Evolutionary conservation across 2,113 vertebrate species (phyloP), one percentile per base, ranked within the genome.

Genomic region (Lophius piscatorius): DNA sequence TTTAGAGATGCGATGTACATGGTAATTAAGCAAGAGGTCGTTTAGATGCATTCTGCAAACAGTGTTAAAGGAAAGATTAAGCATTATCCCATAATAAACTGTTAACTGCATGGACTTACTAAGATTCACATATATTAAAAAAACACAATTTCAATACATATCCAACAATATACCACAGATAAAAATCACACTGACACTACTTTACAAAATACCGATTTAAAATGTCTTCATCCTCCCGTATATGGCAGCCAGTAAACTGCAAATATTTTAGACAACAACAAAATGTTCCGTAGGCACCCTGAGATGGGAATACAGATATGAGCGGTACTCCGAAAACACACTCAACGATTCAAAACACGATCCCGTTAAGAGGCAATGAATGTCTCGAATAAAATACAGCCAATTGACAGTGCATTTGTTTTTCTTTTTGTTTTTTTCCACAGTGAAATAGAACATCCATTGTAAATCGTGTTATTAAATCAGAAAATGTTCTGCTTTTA

Each of bases 261-360:
- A 40, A 59, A 58, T 48, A 21, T 56, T 46, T 47, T 6, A 2
- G 50, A 82, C 58, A 45, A 81, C 59, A 24, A 57, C 34, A 56
- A 59, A 57, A 71, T 72, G 78, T 72, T 76, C 8, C 16, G 60
- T 68, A 76, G 78, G 81, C 79, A 84, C 86, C 85, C 85, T 87
- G 85, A 87, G 85, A 84, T 84, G 83, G 69, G 50, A 80, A 78
- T 76, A 76, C 51, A 52, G 68, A 85, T 80, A 74, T 70, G 57
- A 80, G 50, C 55, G 62, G 57, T 61, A 58, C 46, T 23, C 59
- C 65, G 35, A 58, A 46, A 39, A 58, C 41, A 55, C 69, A 67
- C 48, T 17, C 50, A 34, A 39, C 45, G 47, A 51, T 46, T 40
- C 8, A 1, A 66, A 44, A 51, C 52, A 35, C 36, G 13, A 2